Evolutionary conservation across 2,797 vertebrate genomes (phyloP).

Genomic region (Sebastiscus albofasciatus): DNA sequence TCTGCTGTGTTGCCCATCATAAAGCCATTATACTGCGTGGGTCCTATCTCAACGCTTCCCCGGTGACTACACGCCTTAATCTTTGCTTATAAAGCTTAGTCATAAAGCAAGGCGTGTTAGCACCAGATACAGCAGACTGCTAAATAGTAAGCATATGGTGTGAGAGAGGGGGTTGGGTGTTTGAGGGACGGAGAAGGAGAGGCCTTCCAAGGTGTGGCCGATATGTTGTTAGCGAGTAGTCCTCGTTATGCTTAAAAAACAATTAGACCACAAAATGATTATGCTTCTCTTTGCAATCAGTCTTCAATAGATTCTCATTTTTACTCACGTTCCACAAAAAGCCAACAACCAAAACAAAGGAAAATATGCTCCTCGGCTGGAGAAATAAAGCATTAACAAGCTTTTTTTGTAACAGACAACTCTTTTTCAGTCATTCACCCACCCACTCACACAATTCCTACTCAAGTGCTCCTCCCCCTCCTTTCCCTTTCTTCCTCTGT

Average conservation of each 20-base stretch:
- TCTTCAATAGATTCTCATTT: slow-evolving; percentile 17
- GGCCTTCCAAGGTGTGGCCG: slow-evolving; percentile 53
- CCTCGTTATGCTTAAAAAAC: neutral
- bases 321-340: slow-evolving; percentile 48
- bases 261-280: slow-evolving; percentile 15
- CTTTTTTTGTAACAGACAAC: slow-evolving; percentile 40
- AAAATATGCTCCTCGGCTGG: slow-evolving; percentile 34
- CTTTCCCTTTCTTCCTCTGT: slow-evolving; percentile 45
- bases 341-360: slow-evolving; percentile 48
- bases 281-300: neutral
- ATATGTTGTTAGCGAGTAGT: slow-evolving; percentile 26
- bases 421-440: slow-evolving; percentile 47
- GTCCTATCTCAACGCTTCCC: slow-evolving; percentile 66
- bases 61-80: slow-evolving; percentile 78
- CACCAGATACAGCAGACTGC: slow-evolving; percentile 67
- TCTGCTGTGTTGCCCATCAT: slow-evolving; percentile 31
- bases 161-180: neutral
- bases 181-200: slow-evolving; percentile 2
- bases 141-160: slow-evolving; percentile 77
- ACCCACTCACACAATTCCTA: slow-evolving; percentile 44
- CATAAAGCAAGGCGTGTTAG: slow-evolving; percentile 80
- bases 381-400: slow-evolving; percentile 44
- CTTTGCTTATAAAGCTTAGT: slow-evolving; percentile 79
- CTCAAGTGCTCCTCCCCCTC: slow-evolving; percentile 36
- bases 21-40: slow-evolving; percentile 45